Evolutionary conservation across 2,797 vertebrate species (phyloP), one percentile per base, ranked within the genome.

Genomic region (Microcaecilia unicolor): DNA sequence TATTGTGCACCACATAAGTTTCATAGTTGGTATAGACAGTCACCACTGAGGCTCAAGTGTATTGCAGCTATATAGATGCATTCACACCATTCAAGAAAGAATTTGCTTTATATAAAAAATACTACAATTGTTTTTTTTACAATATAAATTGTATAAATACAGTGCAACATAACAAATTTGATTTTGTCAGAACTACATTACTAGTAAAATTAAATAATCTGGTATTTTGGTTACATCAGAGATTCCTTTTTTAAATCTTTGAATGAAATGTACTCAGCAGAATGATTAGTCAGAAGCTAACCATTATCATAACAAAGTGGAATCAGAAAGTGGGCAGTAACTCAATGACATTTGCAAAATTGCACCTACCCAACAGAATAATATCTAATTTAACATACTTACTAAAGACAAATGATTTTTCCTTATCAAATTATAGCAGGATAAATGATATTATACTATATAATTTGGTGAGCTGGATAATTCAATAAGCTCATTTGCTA

Each of bases 391-490:
- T 80, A 74, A 71, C 51, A 68, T 48, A 66, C 48, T 74, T 75
- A 65, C 64, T 70, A 71, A 65, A 74, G 75, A 78, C 66, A 80
- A 83, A 81, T 78, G 35, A 72, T 78, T 74, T 72, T 74, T 74
- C 57, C 61, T 70, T 61, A 81, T 77, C 59, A 70, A 75, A 82
- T 82, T 83, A 77, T 70, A 69, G 71, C 65, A 72, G 72, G 76
- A 76, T 78, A 76, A 79, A 77, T 77, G 67, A 79, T 81, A 81
- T 81, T 76, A 72, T 75, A 65, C 68, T 63, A 55, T 57, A 47
- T 78, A 83, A 83, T 73, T n/a, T 80, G 74, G 71, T 73, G 78
- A 80, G 56, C 60, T 75, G 71, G 67, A 78, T 80, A 84, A 81
- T 79, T 80, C 71, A 80, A 64, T 81, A 75, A 80, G 64, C 58